Percentiles rank a stretch among this genome's conserved stretches.
phyloP scores from a whole-genome alignment of 1,140 invertebrate species.

The Drosophila parabipectinata region DNA sequence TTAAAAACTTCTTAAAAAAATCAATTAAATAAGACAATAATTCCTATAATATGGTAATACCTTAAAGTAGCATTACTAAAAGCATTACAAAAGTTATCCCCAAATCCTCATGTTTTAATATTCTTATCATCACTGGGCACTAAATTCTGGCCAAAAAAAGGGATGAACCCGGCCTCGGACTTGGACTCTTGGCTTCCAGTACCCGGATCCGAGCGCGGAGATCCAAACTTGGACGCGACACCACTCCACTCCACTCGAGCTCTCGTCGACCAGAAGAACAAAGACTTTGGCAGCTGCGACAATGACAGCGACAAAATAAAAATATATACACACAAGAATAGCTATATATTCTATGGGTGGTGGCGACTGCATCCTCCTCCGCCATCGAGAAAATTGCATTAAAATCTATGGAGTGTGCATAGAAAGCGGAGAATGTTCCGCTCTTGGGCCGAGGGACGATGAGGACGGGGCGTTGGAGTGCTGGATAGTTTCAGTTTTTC shows the following conservation, averaged over 20 bases:
- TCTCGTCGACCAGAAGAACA: slow-evolving; percentile 64
- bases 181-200: slow-evolving; percentile 14
- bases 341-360: background rate
- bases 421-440: slow-evolving; percentile 58
- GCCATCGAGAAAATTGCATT: slow-evolving; percentile 79
- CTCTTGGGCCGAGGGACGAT: slow-evolving; percentile 5
- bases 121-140: slow-evolving; percentile 19
- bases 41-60: too few species aligned
- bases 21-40: too few species aligned
- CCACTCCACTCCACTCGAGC: slow-evolving; percentile 20
- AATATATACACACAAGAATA: slow-evolving; percentile 47
- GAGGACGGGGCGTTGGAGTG: slow-evolving; percentile 5
- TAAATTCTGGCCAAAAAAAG: slow-evolving; percentile 22
- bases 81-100: background rate
- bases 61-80: too few species aligned
- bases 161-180: slow-evolving; percentile 20
- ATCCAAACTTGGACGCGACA: slow-evolving; percentile 33
- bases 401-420: slow-evolving; percentile 83
- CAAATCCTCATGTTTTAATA: background rate
- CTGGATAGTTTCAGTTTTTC: slow-evolving; percentile 59
- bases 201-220: slow-evolving; percentile 21
- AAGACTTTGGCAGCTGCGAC: slow-evolving; percentile 81
- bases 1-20: background rate
- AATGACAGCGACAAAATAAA: slow-evolving; percentile 77
- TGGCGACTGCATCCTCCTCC: background rate